These are phyloP conservation scores for Antennarius maculatus DNA, from an alignment of 2,797 vertebrate species.

Conservation along the genomic window DNA sequence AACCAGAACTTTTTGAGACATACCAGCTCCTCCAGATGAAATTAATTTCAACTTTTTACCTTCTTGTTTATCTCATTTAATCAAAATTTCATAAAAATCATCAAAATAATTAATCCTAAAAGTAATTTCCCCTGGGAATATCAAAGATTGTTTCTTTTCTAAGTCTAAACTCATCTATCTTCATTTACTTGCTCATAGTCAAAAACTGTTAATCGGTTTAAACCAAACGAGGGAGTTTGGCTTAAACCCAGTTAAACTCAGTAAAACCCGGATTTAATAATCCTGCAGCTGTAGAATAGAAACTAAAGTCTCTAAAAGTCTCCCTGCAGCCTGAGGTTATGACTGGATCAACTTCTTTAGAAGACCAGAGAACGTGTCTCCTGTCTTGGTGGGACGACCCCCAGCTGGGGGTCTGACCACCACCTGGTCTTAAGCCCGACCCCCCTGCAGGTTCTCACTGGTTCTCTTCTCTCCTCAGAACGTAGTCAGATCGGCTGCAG, in stretches of 20 bases:
- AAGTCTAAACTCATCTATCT: not conserved
- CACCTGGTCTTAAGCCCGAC: not conserved
- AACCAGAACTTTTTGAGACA: too few relatives aligned
- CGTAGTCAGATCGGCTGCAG: slow-evolving; percentile 91
- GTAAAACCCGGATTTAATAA: not conserved
- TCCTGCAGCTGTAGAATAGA: not conserved
- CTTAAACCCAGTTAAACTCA: too few relatives aligned
- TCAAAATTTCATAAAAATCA: too few relatives aligned
- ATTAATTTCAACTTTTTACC: too few relatives aligned
- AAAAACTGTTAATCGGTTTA: not conserved
- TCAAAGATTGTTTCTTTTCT: too few relatives aligned
- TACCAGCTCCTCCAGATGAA: too few relatives aligned
- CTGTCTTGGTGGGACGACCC: not conserved
- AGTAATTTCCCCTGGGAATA: too few relatives aligned
- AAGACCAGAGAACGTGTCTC: not conserved
- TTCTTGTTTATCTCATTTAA: not conserved
- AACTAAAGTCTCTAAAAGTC: not conserved
- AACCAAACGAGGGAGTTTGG: not conserved
- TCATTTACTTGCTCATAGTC: not conserved
- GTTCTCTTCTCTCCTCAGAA: slow-evolving; percentile 69
- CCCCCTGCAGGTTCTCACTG: not conserved
- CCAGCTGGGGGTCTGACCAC: too few relatives aligned
- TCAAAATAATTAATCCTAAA: too few relatives aligned
- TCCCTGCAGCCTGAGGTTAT: not conserved
- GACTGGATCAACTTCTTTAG: too few relatives aligned